Evolutionary conservation across 35 echinoderm and acorn worm genomes (phyloP), one percentile per base, ranked within the genome.

Genomic region (Heliocidaris tuberculata): DNA sequence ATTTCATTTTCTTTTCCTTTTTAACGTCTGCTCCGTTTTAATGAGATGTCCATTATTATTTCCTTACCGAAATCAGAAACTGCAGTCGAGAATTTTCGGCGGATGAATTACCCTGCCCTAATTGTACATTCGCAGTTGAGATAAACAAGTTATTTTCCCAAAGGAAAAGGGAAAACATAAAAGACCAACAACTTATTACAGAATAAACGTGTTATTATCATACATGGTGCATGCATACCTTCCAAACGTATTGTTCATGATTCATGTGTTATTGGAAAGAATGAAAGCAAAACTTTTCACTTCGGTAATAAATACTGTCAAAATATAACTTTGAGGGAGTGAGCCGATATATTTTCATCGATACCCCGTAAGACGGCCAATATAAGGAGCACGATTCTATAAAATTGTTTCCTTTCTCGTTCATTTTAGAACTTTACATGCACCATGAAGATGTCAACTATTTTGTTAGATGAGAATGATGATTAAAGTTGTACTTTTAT

Each of bases 111-210:
- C 87, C 35, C 47, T 89, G 31, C 3, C 31, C 87, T 89, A 89
- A 89, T 89, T 89, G 87, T 89, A 27, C 87, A 47, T 13, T 17
- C 32, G 31, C 8, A 24, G 87, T 89, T 89, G 87, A 89, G 87
- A 89, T 89, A 89, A 89, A 89, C 87, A 89, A 89, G 87, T 89
- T 89, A 35, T 78, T 27, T 27, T n/a, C 65, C 65, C 65, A 78
- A 78, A 78, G 65, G 65, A n/a, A 78, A 7, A 78, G 8, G 65
- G 27, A 6, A 78, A 78, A 78, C n/a, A 27, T 19, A 78, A 78
- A 27, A n/a, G 19, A 78, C 6, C 19, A 21, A 27, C 27, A 78
- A n/a, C 65, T 7, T 27, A 78, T 27, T 7, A 19, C 65, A 78
- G 65, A 78, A n/a, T n/a, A 78, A 78, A 24, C 4, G 21, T 71